These are phyloP conservation scores for Cataglyphis hispanica DNA, from an alignment of 1,140 invertebrate genomes.

Conservation along the genomic window DNA sequence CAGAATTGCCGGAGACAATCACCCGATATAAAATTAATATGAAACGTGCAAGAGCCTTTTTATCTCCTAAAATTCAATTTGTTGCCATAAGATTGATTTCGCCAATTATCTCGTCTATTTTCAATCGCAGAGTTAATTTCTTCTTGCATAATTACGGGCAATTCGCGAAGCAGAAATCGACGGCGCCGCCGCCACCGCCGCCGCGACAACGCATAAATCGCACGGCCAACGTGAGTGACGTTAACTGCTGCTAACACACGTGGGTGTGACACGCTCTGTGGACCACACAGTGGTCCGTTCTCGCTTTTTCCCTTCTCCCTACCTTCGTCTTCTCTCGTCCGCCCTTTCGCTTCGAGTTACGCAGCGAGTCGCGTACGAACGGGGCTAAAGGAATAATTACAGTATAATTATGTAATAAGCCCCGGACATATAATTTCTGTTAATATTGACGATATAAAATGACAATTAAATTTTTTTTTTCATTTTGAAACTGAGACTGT, in stretches of 20 bases:
- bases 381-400: conserved; percentile 33
- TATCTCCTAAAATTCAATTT: background rate
- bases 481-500: background rate
- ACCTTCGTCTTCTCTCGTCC: conserved; percentile 32
- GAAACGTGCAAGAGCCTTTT: background rate
- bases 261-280: conserved; percentile 56
- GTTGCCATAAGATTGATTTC: background rate
- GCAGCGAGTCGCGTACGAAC: background rate
- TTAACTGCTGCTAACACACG: conserved; percentile 58
- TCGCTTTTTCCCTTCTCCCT: conserved; percentile 25
- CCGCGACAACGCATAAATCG: conserved; percentile 56
- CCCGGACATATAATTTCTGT: background rate
- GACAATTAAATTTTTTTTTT: background rate
- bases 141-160: conserved; percentile 35
- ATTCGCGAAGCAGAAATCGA: conserved; percentile 46
- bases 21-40: background rate
- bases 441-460: conserved; percentile 28
- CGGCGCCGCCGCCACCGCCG: background rate
- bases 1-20: background rate
- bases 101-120: background rate
- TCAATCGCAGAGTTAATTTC: background rate
- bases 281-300: conserved; percentile 53
- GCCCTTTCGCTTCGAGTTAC: conserved; percentile 33
- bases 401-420: conserved; percentile 4
- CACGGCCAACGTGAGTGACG: conserved; percentile 54